Percentiles rank a stretch among this genome's conserved stretches.
These are phyloP conservation scores for Drosophila ezoana DNA, from an alignment of 2,888 invertebrate genomes.

Conservation along the genomic window DNA sequence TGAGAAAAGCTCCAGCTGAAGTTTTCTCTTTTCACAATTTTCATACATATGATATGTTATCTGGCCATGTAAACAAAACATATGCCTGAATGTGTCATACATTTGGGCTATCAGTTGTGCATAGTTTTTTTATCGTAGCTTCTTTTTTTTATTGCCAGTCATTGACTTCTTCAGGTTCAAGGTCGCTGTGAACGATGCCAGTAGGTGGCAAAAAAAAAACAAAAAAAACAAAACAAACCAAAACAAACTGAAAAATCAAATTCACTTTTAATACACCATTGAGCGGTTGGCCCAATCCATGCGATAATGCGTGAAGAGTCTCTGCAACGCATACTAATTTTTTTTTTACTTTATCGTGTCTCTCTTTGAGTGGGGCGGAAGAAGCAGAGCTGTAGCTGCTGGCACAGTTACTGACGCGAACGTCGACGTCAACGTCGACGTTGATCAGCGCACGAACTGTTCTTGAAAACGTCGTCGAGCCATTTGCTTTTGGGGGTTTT, in stretches of 20 bases:
- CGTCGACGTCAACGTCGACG: slow-evolving; percentile 18
- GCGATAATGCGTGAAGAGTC: slow-evolving; percentile 40
- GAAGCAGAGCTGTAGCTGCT: slow-evolving; percentile 35
- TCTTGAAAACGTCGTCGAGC: slow-evolving; percentile 68
- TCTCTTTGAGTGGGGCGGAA: slow-evolving; percentile 47
- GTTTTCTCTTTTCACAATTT: slow-evolving; percentile 50
- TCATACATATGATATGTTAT: slow-evolving; percentile 2
- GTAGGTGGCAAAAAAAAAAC: slow-evolving; percentile 33
- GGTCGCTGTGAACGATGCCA: slow-evolving; percentile 59
- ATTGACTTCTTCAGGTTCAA: slow-evolving; percentile 78
- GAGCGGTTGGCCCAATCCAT: slow-evolving; percentile 31
- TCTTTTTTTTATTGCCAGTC: slow-evolving; percentile 48
- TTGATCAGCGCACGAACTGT: slow-evolving; percentile 45
- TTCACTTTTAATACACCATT: slow-evolving; percentile 67
- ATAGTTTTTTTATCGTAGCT: slow-evolving; percentile 26
- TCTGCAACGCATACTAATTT: slow-evolving; percentile 71
- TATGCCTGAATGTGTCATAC: slow-evolving; percentile 32
- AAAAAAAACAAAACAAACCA: slow-evolving; percentile 69
- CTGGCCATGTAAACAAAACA: slow-evolving; percentile 30
- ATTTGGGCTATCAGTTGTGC: slow-evolving; percentile 25
- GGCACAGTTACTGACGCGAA: slow-evolving; percentile 59
- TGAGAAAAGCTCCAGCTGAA: slow-evolving; percentile 44
- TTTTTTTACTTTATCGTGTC: slow-evolving; percentile 2
- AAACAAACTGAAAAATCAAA: slow-evolving; percentile 64
- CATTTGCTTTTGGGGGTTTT: slow-evolving; percentile 20